Conservation (phyloP, 2,113 vertebrate species). For the Eudyptes chrysolophus region DNA sequence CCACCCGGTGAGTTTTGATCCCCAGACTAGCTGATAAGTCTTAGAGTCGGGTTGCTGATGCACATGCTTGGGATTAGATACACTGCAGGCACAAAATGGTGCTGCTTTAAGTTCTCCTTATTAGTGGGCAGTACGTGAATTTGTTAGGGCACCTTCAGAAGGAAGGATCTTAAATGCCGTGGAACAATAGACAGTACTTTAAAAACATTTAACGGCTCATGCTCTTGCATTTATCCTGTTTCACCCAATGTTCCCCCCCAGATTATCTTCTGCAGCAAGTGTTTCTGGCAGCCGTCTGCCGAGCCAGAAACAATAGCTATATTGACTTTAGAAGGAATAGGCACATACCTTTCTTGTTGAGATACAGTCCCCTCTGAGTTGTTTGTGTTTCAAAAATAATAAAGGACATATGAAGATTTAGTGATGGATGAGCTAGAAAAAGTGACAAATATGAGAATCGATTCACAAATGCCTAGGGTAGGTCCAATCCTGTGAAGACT, state of each 20-base stretch:
- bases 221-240: background rate
- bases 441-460: background rate
- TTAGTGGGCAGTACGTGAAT: background rate
- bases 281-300: background rate
- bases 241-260: background rate
- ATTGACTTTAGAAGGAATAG: background rate
- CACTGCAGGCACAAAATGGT: background rate
- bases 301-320: background rate
- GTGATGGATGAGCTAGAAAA: background rate
- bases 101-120: background rate
- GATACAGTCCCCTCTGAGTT: background rate
- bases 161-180: background rate
- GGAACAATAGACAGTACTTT: background rate
- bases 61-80: background rate
- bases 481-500: background rate
- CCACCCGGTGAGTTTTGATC: background rate
- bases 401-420: background rate
- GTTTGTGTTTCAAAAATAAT: slow-evolving; percentile 4
- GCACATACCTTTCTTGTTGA: background rate
- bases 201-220: background rate
- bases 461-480: background rate
- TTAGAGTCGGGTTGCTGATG: background rate
- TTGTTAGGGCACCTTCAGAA: background rate
- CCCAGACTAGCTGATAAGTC: background rate
- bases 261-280: background rate